Base-by-base conservation (phyloP, 2,797 vertebrate species). In the Anniella stebbinsi region DNA sequence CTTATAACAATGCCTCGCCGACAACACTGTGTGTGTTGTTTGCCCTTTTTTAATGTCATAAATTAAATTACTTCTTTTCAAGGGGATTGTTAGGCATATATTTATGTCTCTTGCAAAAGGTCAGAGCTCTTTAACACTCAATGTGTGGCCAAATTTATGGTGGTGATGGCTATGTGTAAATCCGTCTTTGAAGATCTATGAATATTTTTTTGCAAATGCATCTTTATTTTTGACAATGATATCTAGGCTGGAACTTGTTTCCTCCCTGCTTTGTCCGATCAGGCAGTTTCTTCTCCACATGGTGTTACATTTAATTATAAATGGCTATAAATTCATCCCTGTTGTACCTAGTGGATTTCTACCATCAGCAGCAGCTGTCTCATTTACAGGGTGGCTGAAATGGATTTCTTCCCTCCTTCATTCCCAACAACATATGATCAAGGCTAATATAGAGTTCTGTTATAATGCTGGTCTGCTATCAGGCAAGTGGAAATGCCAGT, bases 111-210 rank as follows among this genome's bases (percentile, higher is more conserved):
- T 89, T 57, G 33, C 1, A 89, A 92, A 91, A 82, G 25, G 48
- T 91, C 75, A 72, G 23, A 89, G 82, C 78, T 84, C 84, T 93
- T 91, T 92, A 91, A 89, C 6, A 67, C 1, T 72, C 11, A 7
- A 25, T 93, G 12, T 66, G 33, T 78, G 80, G 67, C 90, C 75
- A 88, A 89, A 91, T 81, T 91, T 93, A 90, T 89, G 80, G 77
- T 81, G 89, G 13, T 63, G 25, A 85, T 25, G 45, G 7, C 45
- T 69, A 33, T 54, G 38, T 88, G 69, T 80, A 85, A 93, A 87
- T 88, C 3, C 17, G 54, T 85, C 67, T 85, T 88, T 88, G n/a
- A 94, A 90, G 73, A 45, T n/a, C 12, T 9, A 80, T 8, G 18
- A 88, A 63, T 60, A 36, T 81, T 86, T 87, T 36, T 45, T 63